Base-by-base conservation (phyloP, 1,140 invertebrate species). In the Drosophila seguyi region DNA sequence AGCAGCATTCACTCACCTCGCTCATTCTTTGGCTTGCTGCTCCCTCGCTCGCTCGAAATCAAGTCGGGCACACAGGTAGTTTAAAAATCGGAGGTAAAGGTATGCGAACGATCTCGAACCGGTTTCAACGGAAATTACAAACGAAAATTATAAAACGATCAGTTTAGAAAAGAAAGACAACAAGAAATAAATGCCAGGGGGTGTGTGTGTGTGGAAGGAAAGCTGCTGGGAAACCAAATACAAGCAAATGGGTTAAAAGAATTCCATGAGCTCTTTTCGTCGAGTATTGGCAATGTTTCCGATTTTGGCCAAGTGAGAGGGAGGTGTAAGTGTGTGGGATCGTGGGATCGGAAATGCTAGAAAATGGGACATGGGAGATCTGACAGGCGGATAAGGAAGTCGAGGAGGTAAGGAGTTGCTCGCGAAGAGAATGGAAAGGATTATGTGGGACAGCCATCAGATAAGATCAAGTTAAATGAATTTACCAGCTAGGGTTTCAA, bases 81-180 rank as follows among this genome's bases (percentile, higher is more conserved):
- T 90, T 57, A 18, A 44, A 76, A 67, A 69, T 69, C 62, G 62
- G 66, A 69, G 66, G 66, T 41, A 65, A 55, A 81, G 81, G 90
- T 81, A 92, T 92, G 75, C 83, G 80, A 91, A 80, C 86, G 90
- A 88, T 88, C 81, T 79, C 65, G 82, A 92, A 92, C 90, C 90
- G 86, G 90, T 92, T 92, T 92, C 82, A 92, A 90, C 90, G 90
- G 90, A 92, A 92, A 92, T 91, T 91, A 92, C 86, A 90, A 90
- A 88, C 86, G 86, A 90, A 90, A 90, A 90, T 90, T 90, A 90
- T 90, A 90, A 90, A 90, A 90, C 85, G 85, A 90, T 90, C 85
- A 90, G 85, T 90, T 90, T 90, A 90, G 85, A 90, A 90, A 88
- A 75, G 71, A 73, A 60, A 53, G 41, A 63, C 29, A 75, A 42